phyloP scores from a whole-genome alignment of 1,140 invertebrate species.

The Trichonephila clavata region DNA sequence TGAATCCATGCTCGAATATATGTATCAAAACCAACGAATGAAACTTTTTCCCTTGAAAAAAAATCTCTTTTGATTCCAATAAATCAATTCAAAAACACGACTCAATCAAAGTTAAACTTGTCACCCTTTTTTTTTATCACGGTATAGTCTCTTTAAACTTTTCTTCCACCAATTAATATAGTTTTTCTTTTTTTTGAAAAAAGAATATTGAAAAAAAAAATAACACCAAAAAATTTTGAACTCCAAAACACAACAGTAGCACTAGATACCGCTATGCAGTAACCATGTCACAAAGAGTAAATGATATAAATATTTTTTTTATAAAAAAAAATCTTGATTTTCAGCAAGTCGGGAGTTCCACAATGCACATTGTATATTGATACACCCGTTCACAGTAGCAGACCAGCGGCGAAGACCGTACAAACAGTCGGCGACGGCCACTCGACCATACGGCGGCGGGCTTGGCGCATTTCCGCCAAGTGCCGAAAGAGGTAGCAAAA shows the following conservation, averaged over 20 bases:
- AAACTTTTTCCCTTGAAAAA: background rate
- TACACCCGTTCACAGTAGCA: conserved; percentile 5
- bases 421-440: conserved; percentile 4
- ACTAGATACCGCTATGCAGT: background rate
- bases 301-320: background rate
- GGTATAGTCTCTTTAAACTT: background rate
- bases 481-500: conserved; percentile 34
- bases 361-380: conserved; percentile 6
- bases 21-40: background rate
- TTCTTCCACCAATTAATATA: background rate
- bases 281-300: background rate
- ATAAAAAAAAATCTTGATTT: background rate
- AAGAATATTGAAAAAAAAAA: background rate
- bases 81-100: background rate
- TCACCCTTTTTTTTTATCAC: background rate
- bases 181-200: background rate
- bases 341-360: background rate
- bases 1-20: conserved; percentile 43
- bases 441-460: conserved; percentile 8
- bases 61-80: no score
- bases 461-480: conserved; percentile 28
- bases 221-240: background rate
- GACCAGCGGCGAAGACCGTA: conserved; percentile 2
- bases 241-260: background rate
- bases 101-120: background rate